Percentiles rank a stretch among this genome's conserved stretches.
These are phyloP conservation scores for Desmodus rotundus DNA, from an alignment of 2,113 vertebrate species.

Conservation along the genomic window DNA sequence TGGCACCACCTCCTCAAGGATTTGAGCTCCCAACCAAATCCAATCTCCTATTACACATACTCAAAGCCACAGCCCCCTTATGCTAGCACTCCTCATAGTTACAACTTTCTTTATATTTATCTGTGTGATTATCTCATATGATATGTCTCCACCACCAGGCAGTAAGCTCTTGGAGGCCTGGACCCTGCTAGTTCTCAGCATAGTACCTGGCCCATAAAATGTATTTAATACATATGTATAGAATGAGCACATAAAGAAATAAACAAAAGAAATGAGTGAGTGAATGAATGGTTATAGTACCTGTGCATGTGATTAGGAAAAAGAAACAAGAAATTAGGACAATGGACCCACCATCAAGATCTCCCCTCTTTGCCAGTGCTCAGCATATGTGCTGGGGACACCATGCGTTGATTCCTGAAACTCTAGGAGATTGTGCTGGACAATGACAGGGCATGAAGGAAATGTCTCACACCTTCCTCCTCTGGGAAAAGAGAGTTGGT, in stretches of 20 bases:
- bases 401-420: background rate
- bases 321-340: background rate
- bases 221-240: background rate
- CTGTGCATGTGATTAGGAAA: background rate
- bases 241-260: background rate
- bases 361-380: background rate
- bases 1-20: background rate
- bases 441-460: background rate
- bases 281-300: background rate
- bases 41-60: background rate
- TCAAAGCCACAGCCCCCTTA: background rate
- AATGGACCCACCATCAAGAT: background rate
- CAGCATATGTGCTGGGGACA: background rate
- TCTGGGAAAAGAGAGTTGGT: background rate
- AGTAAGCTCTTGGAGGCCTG: background rate
- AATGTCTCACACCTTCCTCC: slow-evolving; percentile 28
- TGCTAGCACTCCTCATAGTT: background rate
- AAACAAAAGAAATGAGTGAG: background rate
- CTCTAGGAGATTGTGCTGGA: background rate
- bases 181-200: background rate
- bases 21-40: background rate
- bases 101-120: background rate
- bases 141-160: background rate
- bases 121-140: background rate
- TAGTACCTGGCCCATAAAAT: background rate